Evolutionary conservation across 2,797 vertebrate genomes (phyloP).

Genomic region (Percopsis omiscomaycus): DNA sequence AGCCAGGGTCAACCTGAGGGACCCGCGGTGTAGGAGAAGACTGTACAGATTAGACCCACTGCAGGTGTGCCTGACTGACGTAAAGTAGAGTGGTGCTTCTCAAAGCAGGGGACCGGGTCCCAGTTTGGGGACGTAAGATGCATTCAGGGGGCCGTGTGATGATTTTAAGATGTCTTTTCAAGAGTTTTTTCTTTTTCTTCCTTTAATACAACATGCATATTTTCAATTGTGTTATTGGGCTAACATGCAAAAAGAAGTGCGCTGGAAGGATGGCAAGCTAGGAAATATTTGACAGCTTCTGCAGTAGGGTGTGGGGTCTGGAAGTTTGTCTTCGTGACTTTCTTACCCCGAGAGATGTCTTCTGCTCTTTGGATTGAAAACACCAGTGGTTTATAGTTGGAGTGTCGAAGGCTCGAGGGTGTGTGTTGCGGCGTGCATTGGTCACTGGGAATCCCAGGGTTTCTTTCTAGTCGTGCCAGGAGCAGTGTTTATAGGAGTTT

Average conservation of each 20-base stretch:
- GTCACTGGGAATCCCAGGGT: conserved; percentile 65
- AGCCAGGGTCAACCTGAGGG: conserved; percentile 63
- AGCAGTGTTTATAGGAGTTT: conserved; percentile 75
- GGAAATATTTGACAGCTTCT: background rate
- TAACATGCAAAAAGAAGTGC: too few species aligned
- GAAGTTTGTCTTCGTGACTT: conserved; percentile 26
- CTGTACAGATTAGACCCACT: conserved; percentile 41
- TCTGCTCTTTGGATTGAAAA: conserved; percentile 53
- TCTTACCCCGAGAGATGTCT: conserved; percentile 39
- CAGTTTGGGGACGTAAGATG: too few species aligned
- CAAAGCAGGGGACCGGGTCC: too few species aligned
- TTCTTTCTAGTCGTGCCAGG: conserved; percentile 72
- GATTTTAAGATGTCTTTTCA: too few species aligned
- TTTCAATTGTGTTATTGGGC: too few species aligned
- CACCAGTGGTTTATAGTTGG: conserved; percentile 52
- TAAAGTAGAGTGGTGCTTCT: too few species aligned
- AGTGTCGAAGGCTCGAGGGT: conserved; percentile 54
- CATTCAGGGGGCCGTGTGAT: too few species aligned
- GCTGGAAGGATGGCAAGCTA: background rate
- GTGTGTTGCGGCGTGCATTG: conserved; percentile 63
- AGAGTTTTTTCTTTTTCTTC: too few species aligned
- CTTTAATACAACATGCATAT: too few species aligned
- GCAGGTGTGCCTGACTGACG: conserved; percentile 48
- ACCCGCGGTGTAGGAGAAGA: conserved; percentile 45
- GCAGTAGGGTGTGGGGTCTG: conserved; percentile 21